Base-by-base conservation (phyloP, 2,113 vertebrate species). In the Andinoacara biseriatus region DNA sequence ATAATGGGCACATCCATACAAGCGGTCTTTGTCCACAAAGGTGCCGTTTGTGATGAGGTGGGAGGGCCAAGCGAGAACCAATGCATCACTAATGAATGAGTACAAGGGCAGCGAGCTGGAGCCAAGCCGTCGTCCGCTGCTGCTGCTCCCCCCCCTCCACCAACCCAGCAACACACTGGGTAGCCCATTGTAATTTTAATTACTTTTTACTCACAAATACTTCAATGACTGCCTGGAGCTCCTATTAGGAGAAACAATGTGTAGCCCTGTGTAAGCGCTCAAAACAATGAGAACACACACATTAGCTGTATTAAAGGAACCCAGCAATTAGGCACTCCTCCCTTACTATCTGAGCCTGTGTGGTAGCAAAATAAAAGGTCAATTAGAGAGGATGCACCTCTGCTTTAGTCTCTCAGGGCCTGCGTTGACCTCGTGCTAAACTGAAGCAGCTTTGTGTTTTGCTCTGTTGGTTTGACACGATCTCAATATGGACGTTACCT, bases 121-220 rank as follows among this genome's bases (percentile, higher is more conserved):
- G 80, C 87, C 82, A 76, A 84, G 84, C 33, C 82, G 72, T 82
- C 79, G 7, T 85, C 76, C 76, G 86, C 83, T 62, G 69, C 7
- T 13, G n/a, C n/a, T n/a, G n/a, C n/a, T n/a, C n/a, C n/a, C 75
- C 58, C 83, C 61, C 86, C 67, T 75, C 76, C 74, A 67, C 81
- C 84, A 9, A 54, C 86, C 82, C 85, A 35, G 75, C 76, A 79
- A 82, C 88, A 89, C 80, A 49, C 86, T 24, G 61, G 74, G 83
- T 52, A 78, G 56, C 75, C 86, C 87, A 85, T 92, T 91, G 80
- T 89, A 85, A 91, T 91, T 92, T 93, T 94, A 95, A 95, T 95
- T 94, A 95, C 90, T 89, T 93, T 93, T 88, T 86, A 87, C 84
- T 89, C 84, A 46, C 89, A 88, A 87, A 94, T 92, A 91, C 89